Evolutionary conservation across 92 coral and sea anemone genomes (phyloP), one percentile per base, ranked within the genome.

Genomic region (Ricordea florida): DNA sequence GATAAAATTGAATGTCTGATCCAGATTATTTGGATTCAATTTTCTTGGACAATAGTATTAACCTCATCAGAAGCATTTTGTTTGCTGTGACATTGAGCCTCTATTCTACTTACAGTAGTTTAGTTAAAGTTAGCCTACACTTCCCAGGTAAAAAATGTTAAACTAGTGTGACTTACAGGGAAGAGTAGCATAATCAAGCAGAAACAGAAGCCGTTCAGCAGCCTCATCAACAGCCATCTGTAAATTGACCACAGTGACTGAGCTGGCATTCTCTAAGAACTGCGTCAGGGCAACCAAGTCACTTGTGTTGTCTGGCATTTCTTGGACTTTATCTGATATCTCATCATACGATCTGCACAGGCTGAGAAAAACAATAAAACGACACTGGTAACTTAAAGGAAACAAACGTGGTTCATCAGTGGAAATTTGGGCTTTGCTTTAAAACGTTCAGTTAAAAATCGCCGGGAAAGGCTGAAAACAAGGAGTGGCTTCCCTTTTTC

Each of bases 271-370:
- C 76, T 88, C 98, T 76, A 94, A 45, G 83, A 74, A 94, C 46
- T 94, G 88, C 3, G 94, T 92, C 62, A 94, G 70, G 10, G 92
- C 78, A 36, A 94, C 98, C 43, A 94, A 61, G 84, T 94, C 98
- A 22, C 89, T 85, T 41, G 97, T 94, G 72, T 89, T 94, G 72
- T 81, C 93, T 17, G 98, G 98, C 98, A 94, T 94, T 53, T 94
- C 98, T 40, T 94, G 98, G 55, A 94, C 98, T 48, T 94, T 94
- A 91, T 94, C 98, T 17, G 98, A 94, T 45, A 94, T 92, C 34
- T 94, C 98, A 52, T 94, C 98, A 64, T 94, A 94, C 38, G 93
- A 91, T 22, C 72, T 87, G 66, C 98, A 94, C 50, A 94, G 35
- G 13, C 98, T 94, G 24, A 1, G 23, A 14, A 41, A 23, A 21